These are phyloP conservation scores for Thalpophila matura DNA, from an alignment of 2,888 invertebrate genomes.

Conservation along the genomic window DNA sequence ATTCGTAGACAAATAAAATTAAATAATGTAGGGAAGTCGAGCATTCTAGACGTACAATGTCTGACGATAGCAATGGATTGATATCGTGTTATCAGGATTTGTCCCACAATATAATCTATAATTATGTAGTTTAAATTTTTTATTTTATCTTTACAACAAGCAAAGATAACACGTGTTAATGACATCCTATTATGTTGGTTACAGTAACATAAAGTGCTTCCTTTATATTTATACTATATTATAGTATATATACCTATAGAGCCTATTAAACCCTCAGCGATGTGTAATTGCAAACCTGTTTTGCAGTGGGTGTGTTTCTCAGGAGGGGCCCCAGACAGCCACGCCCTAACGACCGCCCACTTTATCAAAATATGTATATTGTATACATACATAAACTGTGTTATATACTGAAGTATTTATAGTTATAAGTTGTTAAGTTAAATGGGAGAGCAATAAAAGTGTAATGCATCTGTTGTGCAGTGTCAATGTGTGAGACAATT, in stretches of 20 bases:
- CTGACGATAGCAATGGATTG: background rate
- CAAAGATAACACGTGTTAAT: background rate
- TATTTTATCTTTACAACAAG: constrained; percentile 2
- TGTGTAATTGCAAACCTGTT: constrained; percentile 79
- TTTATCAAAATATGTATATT: constrained; percentile 57
- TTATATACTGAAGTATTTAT: constrained; percentile 50
- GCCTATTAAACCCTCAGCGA: constrained; percentile 53
- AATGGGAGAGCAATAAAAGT: constrained; percentile 17
- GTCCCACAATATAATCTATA: background rate
- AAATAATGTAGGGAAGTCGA: too few relatives aligned
- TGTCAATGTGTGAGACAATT: background rate
- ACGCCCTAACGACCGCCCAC: constrained; percentile 78
- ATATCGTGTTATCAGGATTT: constrained; percentile 3
- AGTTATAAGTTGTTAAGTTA: constrained; percentile 26
- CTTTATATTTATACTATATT: constrained; percentile 34
- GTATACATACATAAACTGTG: constrained; percentile 41
- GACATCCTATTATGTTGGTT: background rate
- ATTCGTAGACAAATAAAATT: too few relatives aligned
- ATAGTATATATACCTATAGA: constrained; percentile 31
- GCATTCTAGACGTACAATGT: background rate
- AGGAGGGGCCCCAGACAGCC: constrained; percentile 74
- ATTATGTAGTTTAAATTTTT: too few relatives aligned
- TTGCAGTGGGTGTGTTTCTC: constrained; percentile 67
- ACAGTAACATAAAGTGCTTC: background rate
- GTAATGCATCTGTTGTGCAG: constrained; percentile 2